Conservation (phyloP, 2,888 invertebrate species). For the Nezara viridula region DNA sequence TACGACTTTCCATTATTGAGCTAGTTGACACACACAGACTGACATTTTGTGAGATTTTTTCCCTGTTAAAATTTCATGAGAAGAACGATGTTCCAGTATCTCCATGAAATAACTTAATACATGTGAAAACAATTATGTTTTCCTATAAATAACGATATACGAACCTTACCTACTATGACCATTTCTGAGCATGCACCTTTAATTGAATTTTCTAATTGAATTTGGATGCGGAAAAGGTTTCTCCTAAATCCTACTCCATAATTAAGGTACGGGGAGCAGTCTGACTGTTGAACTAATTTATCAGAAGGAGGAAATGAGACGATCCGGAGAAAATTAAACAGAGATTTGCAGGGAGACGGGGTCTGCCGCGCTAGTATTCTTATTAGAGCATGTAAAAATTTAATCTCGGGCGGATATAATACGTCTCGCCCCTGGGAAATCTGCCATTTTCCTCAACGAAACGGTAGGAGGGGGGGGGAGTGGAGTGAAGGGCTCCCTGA, state of each 20-base stretch:
- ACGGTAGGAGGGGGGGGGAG: too few species aligned
- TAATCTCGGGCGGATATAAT: conserved; percentile 53
- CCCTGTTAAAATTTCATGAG: too few species aligned
- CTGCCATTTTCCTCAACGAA: conserved; percentile 10
- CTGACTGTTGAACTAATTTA: conserved; percentile 8
- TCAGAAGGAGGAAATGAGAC: conserved; percentile 10
- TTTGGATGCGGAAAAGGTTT: not conserved
- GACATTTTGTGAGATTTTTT: too few species aligned
- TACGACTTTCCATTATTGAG: too few species aligned
- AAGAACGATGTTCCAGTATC: too few species aligned
- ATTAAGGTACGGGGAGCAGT: not conserved
- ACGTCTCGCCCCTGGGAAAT: conserved; percentile 52
- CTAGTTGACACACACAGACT: too few species aligned
- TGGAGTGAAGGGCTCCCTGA: too few species aligned
- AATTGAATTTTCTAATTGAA: not conserved
- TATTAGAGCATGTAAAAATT: conserved; percentile 56
- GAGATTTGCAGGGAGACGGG: conserved; percentile 2
- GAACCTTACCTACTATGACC: not conserved
- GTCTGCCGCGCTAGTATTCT: conserved; percentile 15
- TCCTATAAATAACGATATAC: not conserved
- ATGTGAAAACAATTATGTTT: too few species aligned
- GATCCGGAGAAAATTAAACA: conserved; percentile 46
- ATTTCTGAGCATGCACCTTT: not conserved
- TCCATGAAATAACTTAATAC: too few species aligned
- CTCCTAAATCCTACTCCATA: not conserved